These are phyloP conservation scores for Plagiodera versicolora DNA, from an alignment of 2,888 invertebrate species.

Conservation along the genomic window DNA sequence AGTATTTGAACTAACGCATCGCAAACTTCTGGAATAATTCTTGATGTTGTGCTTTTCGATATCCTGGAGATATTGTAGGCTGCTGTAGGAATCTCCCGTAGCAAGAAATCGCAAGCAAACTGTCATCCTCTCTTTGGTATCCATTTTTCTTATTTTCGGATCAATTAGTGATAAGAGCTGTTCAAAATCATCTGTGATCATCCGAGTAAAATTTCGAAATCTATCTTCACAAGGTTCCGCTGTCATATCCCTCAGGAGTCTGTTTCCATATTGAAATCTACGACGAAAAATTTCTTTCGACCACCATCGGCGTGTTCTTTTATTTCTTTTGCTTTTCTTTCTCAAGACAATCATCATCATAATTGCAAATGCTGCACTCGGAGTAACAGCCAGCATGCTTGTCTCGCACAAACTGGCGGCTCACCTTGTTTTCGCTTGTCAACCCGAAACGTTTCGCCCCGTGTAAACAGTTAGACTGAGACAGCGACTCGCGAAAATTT, in stretches of 20 bases:
- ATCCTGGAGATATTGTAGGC: constrained; percentile 15
- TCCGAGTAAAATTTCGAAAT: constrained; percentile 5
- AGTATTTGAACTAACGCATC: constrained; percentile 9
- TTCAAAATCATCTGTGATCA: constrained; percentile 2
- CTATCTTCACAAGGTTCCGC: constrained; percentile 9
- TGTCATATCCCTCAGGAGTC: constrained; percentile 10
- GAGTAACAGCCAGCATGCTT: constrained; percentile 12
- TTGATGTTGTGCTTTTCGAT: constrained; percentile 5
- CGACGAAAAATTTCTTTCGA: constrained; percentile 13
- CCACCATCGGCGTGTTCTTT: constrained; percentile 13
- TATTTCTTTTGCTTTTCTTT: constrained; percentile 10
- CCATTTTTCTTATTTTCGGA: constrained; percentile 1
- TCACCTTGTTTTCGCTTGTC: constrained; percentile 12
- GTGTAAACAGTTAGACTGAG: constrained; percentile 7
- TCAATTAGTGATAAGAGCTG: neutral
- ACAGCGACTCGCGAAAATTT: constrained; percentile 10
- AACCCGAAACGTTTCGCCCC: constrained; percentile 7
- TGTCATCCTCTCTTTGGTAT: constrained; percentile 12
- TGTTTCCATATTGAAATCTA: constrained; percentile 13
- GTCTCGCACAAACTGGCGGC: constrained; percentile 15
- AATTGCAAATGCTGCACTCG: constrained; percentile 11
- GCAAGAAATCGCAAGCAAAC: constrained; percentile 19
- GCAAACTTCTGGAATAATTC: constrained; percentile 19
- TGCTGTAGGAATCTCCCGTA: constrained; percentile 20
- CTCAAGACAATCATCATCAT: constrained; percentile 12